phyloP scores from a whole-genome alignment of 2,113 vertebrate species.

The Hyaena hyaena region DNA sequence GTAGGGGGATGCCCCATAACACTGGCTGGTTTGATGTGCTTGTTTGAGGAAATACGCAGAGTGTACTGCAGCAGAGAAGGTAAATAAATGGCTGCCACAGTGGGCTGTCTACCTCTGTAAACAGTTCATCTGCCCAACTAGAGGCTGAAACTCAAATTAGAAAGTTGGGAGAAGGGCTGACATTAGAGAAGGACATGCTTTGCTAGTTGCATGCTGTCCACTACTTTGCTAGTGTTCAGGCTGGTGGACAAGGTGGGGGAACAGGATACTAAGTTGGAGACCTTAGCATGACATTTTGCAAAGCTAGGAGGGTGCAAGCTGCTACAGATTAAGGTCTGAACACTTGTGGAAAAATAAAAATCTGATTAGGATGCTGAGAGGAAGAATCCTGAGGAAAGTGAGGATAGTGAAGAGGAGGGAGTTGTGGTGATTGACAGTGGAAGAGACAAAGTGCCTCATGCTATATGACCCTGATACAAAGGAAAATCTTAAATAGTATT shows the following conservation, averaged over 20 bases:
- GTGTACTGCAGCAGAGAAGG: background rate
- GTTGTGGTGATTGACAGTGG: background rate
- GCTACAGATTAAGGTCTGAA: background rate
- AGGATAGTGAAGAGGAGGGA: background rate
- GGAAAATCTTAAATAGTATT: background rate
- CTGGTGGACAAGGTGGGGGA: background rate
- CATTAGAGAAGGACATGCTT: background rate
- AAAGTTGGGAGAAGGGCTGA: background rate
- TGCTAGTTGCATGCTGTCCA: background rate
- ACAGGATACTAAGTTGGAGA: background rate
- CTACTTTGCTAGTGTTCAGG: background rate
- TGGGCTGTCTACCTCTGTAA: background rate
- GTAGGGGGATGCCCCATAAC: background rate
- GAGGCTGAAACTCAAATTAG: background rate
- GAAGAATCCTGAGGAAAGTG: background rate
- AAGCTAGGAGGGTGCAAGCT: background rate
- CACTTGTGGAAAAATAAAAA: no score
- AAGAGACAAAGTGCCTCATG: background rate
- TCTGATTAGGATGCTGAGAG: background rate
- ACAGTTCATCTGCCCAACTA: background rate
- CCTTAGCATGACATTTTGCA: background rate
- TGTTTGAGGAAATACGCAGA: background rate
- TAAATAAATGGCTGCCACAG: background rate
- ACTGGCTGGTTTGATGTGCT: background rate
- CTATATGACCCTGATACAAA: background rate